phyloP scores from a whole-genome alignment of 2,888 invertebrate species.

The Cephus sareptanus region DNA sequence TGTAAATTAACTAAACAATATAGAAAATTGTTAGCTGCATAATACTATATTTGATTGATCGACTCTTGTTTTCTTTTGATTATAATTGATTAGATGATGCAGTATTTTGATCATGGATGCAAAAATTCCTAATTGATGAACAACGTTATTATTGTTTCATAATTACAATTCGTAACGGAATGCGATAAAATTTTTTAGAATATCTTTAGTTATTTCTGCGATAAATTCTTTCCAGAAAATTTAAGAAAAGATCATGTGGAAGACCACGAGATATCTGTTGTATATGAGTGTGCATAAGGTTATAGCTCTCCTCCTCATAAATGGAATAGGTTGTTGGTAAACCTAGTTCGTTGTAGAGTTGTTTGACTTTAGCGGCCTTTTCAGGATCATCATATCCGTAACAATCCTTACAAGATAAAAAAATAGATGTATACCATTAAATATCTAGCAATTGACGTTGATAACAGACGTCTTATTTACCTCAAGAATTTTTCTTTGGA shows the following conservation, averaged over 20 bases:
- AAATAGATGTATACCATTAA: not conserved
- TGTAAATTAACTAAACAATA: not conserved
- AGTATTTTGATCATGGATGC: not conserved
- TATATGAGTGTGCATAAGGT: conserved; percentile 84
- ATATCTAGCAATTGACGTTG: not conserved
- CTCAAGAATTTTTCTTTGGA: conserved; percentile 79
- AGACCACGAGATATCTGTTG: conserved; percentile 85
- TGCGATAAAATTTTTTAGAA: not conserved
- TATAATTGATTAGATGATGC: not conserved
- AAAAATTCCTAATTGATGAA: not conserved
- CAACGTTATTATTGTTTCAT: not conserved
- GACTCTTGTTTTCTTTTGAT: not conserved
- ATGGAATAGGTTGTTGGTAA: conserved; percentile 81
- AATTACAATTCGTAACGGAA: not conserved
- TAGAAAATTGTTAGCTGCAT: not conserved
- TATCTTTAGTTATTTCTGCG: conserved; percentile 73
- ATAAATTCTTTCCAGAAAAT: conserved; percentile 84
- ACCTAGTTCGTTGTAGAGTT: conserved; percentile 81
- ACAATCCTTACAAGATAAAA: conserved; percentile 67
- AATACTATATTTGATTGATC: not conserved
- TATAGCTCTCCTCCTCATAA: conserved; percentile 87
- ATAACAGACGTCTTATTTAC: conserved; percentile 45
- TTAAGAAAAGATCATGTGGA: conserved; percentile 84
- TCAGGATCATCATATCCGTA: conserved; percentile 78
- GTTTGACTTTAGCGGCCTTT: conserved; percentile 77